Evolutionary conservation across 2,888 invertebrate genomes (phyloP).

Genomic region (Brassicogethes aeneus): DNA sequence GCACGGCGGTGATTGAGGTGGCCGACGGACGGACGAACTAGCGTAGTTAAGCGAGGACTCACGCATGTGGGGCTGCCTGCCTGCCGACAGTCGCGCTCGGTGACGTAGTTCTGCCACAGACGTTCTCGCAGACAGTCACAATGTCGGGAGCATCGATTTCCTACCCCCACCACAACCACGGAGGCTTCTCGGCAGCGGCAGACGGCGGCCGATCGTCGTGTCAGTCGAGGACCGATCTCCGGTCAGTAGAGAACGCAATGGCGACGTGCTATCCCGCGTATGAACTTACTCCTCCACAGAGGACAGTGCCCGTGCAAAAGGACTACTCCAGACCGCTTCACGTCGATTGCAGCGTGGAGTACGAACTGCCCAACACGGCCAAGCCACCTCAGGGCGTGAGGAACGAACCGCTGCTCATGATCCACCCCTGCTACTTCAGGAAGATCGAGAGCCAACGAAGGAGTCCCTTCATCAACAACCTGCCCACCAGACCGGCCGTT

Average conservation of each 20-base stretch:
- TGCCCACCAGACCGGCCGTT: conserved; percentile 44
- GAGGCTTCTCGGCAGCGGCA: conserved; percentile 13
- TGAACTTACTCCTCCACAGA: conserved; percentile 39
- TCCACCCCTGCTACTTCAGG: conserved; percentile 82
- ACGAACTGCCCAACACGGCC: conserved; percentile 82
- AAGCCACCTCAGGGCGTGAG: conserved; percentile 77
- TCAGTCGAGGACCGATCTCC: conserved; percentile 36
- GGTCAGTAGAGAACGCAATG: conserved; percentile 31
- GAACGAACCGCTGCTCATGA: conserved; percentile 80
- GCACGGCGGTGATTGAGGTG: conserved; percentile 34
- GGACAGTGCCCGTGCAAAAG: conserved; percentile 50
- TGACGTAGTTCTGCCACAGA: conserved; percentile 37
- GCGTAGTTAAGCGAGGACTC: no score
- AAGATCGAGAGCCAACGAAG: conserved; percentile 77
- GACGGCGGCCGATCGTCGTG: conserved; percentile 18
- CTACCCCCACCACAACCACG: conserved; percentile 37
- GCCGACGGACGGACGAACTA: conserved; percentile 14
- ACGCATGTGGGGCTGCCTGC: conserved; percentile 16
- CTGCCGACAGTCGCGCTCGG: conserved; percentile 13
- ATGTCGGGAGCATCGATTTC: conserved; percentile 42
- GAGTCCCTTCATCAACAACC: conserved; percentile 76
- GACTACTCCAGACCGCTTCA: conserved; percentile 80
- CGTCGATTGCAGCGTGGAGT: conserved; percentile 87
- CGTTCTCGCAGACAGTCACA: conserved; percentile 37
- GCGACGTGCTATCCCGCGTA: conserved; percentile 36